Evolutionary conservation across 2,888 invertebrate species (phyloP).

Genomic region (Eucera pruinosa): DNA sequence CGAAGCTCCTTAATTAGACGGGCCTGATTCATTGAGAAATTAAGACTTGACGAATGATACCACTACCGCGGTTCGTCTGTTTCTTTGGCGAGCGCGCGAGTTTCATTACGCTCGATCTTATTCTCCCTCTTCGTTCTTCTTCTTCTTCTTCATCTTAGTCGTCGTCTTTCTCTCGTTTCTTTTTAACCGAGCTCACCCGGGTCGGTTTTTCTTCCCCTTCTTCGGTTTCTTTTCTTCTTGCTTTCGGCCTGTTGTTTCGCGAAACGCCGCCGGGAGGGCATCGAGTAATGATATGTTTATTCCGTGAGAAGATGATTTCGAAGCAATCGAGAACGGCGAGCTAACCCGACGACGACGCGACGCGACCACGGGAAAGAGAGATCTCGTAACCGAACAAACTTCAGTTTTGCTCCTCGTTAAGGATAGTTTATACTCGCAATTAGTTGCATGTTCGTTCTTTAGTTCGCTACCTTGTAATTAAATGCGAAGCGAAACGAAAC

Average conservation of each 20-base stretch:
- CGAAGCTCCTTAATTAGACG: constrained; percentile 82
- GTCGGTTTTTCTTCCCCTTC: constrained; percentile 7
- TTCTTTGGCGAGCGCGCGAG: constrained; percentile 56
- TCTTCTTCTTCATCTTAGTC: not conserved
- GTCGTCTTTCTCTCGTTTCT: not conserved
- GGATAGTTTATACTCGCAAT: not conserved
- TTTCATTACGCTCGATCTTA: constrained; percentile 46
- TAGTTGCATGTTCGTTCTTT: not conserved
- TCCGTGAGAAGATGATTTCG: constrained; percentile 36
- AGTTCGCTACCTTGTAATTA: not conserved
- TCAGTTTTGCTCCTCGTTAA: not conserved
- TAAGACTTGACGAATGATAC: constrained; percentile 73
- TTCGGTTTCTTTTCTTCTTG: not conserved
- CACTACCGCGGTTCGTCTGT: constrained; percentile 58
- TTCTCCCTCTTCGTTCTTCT: constrained; percentile 13
- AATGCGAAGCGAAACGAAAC: not conserved
- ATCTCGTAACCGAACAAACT: not conserved
- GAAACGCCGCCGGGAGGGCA: not conserved
- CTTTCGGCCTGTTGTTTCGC: not conserved
- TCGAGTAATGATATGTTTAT: constrained; percentile 46
- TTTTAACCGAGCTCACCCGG: not conserved
- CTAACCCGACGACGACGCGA: not conserved
- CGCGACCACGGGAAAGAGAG: no score
- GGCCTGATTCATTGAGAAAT: constrained; percentile 81
- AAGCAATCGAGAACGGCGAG: constrained; percentile 24